phyloP scores from a whole-genome alignment of 2,888 invertebrate genomes.

The Uloborus plumipes region DNA sequence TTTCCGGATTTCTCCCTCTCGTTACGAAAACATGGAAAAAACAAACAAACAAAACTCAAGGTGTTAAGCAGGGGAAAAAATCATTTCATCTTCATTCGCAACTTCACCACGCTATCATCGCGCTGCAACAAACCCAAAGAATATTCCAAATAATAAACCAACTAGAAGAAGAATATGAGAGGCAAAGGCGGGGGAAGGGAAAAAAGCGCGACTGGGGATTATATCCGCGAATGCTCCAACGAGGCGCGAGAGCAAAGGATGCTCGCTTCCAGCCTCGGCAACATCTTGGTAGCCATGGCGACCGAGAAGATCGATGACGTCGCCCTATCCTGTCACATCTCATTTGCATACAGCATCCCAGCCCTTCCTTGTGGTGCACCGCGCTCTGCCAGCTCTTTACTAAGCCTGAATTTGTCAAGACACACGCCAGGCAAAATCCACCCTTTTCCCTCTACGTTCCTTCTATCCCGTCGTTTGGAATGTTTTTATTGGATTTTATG shows the following conservation, averaged over 20 bases:
- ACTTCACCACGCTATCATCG: no score
- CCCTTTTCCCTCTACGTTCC: slow-evolving; percentile 9
- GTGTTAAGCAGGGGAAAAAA: no score
- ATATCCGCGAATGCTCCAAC: background rate
- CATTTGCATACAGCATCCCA: slow-evolving; percentile 64
- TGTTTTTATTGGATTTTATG: slow-evolving; percentile 65
- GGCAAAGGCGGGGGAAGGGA: no score
- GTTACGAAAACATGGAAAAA: no score
- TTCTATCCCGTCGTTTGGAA: slow-evolving; percentile 50
- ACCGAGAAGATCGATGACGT: slow-evolving; percentile 61
- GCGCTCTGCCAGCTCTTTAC: slow-evolving; percentile 53
- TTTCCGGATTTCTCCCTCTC: no score
- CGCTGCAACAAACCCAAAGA: no score
- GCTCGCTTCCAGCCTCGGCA: slow-evolving; percentile 26
- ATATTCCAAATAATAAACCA: no score
- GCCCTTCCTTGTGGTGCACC: slow-evolving; percentile 59
- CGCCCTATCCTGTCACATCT: slow-evolving; percentile 61
- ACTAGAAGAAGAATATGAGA: no score
- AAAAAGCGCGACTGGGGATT: no score
- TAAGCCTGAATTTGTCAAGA: slow-evolving; percentile 55
- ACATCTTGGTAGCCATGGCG: slow-evolving; percentile 56
- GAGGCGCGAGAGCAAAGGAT: slow-evolving; percentile 48
- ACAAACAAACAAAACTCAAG: no score
- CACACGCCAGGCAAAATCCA: slow-evolving; percentile 14
- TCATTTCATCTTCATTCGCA: no score